A percentile compares a stretch with the other conserved stretches of the same genome.
Conservation (phyloP, 2,113 vertebrate species). For the Marmota monax region DNA sequence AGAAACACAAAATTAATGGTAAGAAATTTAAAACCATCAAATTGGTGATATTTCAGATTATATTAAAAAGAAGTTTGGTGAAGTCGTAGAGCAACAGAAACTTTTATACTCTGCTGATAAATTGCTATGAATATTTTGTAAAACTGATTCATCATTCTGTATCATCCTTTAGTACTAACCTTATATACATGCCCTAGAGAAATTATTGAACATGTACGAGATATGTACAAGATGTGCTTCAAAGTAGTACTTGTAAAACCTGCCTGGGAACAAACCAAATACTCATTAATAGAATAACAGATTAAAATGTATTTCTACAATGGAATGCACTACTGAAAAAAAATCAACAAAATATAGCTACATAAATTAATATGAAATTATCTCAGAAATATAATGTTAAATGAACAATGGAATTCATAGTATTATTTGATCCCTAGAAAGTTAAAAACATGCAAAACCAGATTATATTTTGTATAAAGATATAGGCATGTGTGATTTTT, state of each 20-base stretch:
- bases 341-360: conserved; percentile 27
- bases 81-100: conserved; percentile 24
- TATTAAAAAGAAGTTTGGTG: conserved; percentile 45
- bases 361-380: conserved; percentile 1
- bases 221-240: not conserved
- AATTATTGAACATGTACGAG: not conserved
- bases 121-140: not conserved
- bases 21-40: conserved; percentile 16
- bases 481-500: not conserved
- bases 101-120: not conserved
- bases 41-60: not conserved
- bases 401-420: not conserved
- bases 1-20: conserved; percentile 46
- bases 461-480: conserved; percentile 16
- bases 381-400: conserved; percentile 39
- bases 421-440: not conserved
- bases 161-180: not conserved
- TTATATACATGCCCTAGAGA: not conserved
- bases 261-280: conserved; percentile 11
- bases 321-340: conserved; percentile 12
- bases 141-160: not conserved
- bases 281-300: not conserved
- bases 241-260: conserved; percentile 5
- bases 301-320: not conserved
- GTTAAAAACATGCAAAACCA: not conserved